These are phyloP conservation scores for Liodrosophila aerea DNA, from an alignment of 2,888 invertebrate genomes.

Conservation along the genomic window DNA sequence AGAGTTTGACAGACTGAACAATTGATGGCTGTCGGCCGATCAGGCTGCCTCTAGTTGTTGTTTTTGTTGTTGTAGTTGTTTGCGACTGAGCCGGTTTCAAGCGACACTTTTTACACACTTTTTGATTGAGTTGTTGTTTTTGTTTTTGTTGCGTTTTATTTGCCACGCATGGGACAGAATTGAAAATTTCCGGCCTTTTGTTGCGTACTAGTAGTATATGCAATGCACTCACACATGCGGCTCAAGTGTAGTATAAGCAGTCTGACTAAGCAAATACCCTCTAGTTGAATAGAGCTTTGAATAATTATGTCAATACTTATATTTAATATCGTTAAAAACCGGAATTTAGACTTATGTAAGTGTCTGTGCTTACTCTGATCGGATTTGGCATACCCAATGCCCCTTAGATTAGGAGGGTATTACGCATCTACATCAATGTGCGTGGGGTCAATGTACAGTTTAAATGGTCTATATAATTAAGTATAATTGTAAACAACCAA, in stretches of 20 bases:
- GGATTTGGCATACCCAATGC: too few relatives aligned
- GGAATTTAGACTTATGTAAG: too few relatives aligned
- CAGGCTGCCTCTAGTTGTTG: background rate
- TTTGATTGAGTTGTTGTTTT: slow-evolving; percentile 24
- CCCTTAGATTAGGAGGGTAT: too few relatives aligned
- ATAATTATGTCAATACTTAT: too few relatives aligned
- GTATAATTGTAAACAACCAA: background rate
- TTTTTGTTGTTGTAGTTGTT: slow-evolving; percentile 11
- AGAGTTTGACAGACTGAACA: slow-evolving; percentile 28
- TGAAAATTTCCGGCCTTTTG: slow-evolving; percentile 72
- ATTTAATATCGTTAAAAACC: too few relatives aligned
- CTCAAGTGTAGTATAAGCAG: background rate
- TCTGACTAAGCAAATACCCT: slow-evolving; percentile 3
- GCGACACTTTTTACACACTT: slow-evolving; percentile 28
- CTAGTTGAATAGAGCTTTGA: too few relatives aligned
- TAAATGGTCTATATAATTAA: background rate
- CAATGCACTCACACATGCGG: slow-evolving; percentile 9
- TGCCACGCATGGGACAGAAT: slow-evolving; percentile 51
- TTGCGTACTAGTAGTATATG: slow-evolving; percentile 31
- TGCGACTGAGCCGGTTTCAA: slow-evolving; percentile 60
- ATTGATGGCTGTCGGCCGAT: background rate
- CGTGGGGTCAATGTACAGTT: background rate
- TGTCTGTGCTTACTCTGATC: too few relatives aligned
- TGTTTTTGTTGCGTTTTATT: slow-evolving; percentile 3
- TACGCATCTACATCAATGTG: too few relatives aligned